These are phyloP conservation scores for Aphidius colemani DNA, from an alignment of 2,888 invertebrate genomes.

Conservation along the genomic window DNA sequence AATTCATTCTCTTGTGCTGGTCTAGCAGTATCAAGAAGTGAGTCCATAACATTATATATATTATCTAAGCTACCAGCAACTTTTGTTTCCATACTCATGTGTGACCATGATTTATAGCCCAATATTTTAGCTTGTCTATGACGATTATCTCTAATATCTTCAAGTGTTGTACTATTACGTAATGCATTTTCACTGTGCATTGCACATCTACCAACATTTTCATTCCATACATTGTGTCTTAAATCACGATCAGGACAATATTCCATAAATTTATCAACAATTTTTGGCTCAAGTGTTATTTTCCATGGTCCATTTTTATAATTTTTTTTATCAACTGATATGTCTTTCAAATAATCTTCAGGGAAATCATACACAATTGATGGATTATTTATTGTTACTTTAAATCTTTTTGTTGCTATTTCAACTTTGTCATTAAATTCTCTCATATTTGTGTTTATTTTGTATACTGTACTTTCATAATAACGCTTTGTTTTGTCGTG, in stretches of 20 bases:
- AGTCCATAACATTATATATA: slow-evolving; percentile 72
- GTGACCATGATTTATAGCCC: slow-evolving; percentile 79
- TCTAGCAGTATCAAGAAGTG: slow-evolving; percentile 70
- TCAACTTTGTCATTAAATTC: slow-evolving; percentile 68
- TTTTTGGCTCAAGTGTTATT: slow-evolving; percentile 74
- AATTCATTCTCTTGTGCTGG: slow-evolving; percentile 80
- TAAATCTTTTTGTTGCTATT: slow-evolving; percentile 70
- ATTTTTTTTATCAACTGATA: slow-evolving; percentile 68
- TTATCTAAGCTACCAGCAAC: slow-evolving; percentile 83
- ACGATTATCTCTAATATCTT: slow-evolving; percentile 75
- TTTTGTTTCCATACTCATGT: slow-evolving; percentile 93
- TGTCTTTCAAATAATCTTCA: slow-evolving; percentile 67
- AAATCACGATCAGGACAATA: slow-evolving; percentile 79
- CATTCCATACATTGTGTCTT: slow-evolving; percentile 87
- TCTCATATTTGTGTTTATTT: slow-evolving; percentile 61
- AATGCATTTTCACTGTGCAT: slow-evolving; percentile 67
- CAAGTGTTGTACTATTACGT: slow-evolving; percentile 75
- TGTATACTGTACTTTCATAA: background rate
- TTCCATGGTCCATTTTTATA: slow-evolving; percentile 80
- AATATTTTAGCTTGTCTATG: slow-evolving; percentile 74
- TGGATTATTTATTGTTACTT: slow-evolving; percentile 70
- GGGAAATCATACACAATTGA: slow-evolving; percentile 77
- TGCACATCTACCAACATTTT: slow-evolving; percentile 74
- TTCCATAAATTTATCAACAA: slow-evolving; percentile 77
- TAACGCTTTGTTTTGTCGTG: slow-evolving; percentile 56